phyloP scores from a whole-genome alignment of 2,113 vertebrate species.

The Diglossa brunneiventris region DNA sequence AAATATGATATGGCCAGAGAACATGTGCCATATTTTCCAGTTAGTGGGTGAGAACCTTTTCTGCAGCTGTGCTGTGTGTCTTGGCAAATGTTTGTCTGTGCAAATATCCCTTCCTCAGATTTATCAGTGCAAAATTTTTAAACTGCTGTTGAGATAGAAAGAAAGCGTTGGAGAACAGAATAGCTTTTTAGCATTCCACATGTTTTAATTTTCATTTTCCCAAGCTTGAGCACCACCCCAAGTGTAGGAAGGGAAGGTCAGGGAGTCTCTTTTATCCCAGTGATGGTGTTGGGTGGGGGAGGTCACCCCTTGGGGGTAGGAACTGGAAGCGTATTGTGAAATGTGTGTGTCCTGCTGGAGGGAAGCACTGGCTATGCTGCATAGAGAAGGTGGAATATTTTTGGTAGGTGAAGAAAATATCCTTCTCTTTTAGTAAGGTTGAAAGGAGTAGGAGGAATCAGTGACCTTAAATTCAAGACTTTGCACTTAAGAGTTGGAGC shows the following conservation, averaged over 20 bases:
- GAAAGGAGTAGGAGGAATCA: not conserved
- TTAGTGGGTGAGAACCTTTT: not conserved
- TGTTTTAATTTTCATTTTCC: not conserved
- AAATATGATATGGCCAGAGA: not conserved
- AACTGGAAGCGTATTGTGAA: not conserved
- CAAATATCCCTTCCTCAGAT: not conserved
- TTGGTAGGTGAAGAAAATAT: not conserved
- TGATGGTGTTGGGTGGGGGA: rapidly evolving
- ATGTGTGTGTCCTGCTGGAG: not conserved
- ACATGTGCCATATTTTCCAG: not conserved
- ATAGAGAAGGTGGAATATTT: not conserved
- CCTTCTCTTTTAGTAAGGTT: not conserved
- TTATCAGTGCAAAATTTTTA: not conserved
- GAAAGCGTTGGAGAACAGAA: not conserved
- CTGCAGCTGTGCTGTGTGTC: not conserved
- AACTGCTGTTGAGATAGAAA: not conserved
- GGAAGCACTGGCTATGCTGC: rapidly evolving
- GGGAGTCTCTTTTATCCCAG: not conserved
- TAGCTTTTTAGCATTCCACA: not conserved
- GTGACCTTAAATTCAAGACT: not conserved
- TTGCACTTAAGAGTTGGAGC: not conserved
- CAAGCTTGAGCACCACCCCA: not conserved
- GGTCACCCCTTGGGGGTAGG: not conserved
- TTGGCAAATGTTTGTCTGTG: not conserved
- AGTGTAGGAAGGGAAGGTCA: not conserved